phyloP scores from a whole-genome alignment of 2,113 vertebrate genomes.

The Dendropsophus ebraccatus region DNA sequence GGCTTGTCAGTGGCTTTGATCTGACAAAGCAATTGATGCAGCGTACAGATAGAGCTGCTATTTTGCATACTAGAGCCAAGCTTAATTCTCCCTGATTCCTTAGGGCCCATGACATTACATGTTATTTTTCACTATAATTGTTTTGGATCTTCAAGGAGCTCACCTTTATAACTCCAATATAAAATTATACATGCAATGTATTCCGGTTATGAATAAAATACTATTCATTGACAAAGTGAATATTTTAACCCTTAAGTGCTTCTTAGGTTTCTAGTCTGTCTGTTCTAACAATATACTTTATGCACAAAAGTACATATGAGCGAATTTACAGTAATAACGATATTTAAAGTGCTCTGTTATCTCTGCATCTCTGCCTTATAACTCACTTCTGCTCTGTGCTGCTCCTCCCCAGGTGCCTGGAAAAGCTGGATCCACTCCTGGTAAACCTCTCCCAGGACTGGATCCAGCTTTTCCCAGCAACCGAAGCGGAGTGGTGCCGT shows the following conservation, averaged over 20 bases:
- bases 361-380: too few species aligned
- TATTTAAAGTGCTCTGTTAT: too few species aligned
- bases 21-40: not conserved
- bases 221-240: not conserved
- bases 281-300: too few species aligned
- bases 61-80: not conserved
- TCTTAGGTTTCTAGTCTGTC: too few species aligned
- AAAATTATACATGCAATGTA: conserved; percentile 1
- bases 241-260: not conserved
- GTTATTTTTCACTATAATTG: conserved; percentile 38
- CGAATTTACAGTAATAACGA: too few species aligned
- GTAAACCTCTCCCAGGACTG: too few species aligned
- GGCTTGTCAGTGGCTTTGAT: conserved; percentile 6
- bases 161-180: conserved; percentile 11
- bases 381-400: too few species aligned
- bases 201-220: not conserved
- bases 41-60: not conserved
- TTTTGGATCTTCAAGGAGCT: conserved; percentile 5
- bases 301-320: too few species aligned
- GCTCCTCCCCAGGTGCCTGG: too few species aligned
- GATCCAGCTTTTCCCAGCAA: too few species aligned
- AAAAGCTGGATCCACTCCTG: too few species aligned
- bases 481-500: too few species aligned
- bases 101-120: conserved; percentile 32
- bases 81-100: conserved; percentile 7